Conservation (phyloP, 1,140 invertebrate species). For the Steinernema feltiae region DNA sequence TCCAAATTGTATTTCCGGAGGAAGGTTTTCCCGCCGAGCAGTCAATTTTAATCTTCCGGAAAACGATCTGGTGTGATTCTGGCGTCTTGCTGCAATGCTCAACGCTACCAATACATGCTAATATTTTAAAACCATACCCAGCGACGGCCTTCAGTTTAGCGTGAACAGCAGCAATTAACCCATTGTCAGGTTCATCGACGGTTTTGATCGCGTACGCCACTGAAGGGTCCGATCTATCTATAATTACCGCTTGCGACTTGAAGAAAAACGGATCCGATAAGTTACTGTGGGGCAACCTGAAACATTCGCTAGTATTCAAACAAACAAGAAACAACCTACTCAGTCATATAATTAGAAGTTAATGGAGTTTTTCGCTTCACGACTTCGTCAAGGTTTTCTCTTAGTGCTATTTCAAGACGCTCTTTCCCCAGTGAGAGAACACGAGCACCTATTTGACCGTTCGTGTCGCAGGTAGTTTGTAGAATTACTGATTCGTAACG, state of each 20-base stretch:
- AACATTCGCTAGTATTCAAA: not conserved
- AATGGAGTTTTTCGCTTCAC: not conserved
- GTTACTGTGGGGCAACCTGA: conserved; percentile 1
- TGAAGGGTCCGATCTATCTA: not conserved
- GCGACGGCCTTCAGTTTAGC: conserved; percentile 3
- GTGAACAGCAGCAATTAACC: not conserved
- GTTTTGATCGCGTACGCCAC: not conserved
- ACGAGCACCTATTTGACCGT: not conserved
- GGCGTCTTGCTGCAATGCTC: not conserved
- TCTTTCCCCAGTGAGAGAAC: not conserved
- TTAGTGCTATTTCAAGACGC: not conserved
- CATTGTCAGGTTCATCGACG: not conserved
- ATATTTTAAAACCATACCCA: not conserved
- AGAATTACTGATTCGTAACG: conserved; percentile 1
- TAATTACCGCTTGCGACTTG: not conserved
- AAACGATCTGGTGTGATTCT: not conserved
- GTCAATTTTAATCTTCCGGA: not conserved
- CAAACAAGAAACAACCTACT: not conserved
- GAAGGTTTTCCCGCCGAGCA: not conserved
- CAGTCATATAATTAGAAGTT: not conserved
- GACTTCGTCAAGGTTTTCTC: not conserved
- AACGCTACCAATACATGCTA: not conserved
- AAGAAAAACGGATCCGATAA: conserved; percentile 1
- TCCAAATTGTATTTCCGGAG: not conserved
- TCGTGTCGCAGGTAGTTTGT: not conserved